phyloP scores from a whole-genome alignment of 2,113 vertebrate species.

The Blennius ocellaris region DNA sequence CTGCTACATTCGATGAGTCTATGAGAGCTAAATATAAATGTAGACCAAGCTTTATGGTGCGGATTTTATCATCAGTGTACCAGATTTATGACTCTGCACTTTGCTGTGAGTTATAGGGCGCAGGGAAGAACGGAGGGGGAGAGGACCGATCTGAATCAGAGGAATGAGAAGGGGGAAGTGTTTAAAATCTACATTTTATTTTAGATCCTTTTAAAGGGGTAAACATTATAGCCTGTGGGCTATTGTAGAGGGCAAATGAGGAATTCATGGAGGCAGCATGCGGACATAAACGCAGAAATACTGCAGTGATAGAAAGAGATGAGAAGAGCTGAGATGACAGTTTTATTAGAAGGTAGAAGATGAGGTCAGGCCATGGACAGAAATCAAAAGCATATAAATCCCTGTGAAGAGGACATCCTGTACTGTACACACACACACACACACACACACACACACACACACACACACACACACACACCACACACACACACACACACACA shows the following conservation, averaged over 20 bases:
- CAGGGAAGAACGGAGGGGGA: neutral
- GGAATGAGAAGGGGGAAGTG: neutral
- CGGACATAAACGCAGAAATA: conserved; percentile 19
- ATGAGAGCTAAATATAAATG: conserved; percentile 38
- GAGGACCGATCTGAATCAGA: neutral
- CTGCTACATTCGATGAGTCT: conserved; percentile 27
- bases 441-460: conserved; percentile 8
- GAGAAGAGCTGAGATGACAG: conserved; percentile 56
- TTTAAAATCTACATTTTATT: conserved; percentile 1
- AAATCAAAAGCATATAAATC: conserved; percentile 72
- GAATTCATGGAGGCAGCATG: too few species aligned
- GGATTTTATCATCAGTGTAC: conserved; percentile 17
- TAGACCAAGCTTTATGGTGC: conserved; percentile 41
- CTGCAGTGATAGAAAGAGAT: conserved; percentile 9
- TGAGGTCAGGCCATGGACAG: conserved; percentile 64
- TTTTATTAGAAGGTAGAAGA: conserved; percentile 63
- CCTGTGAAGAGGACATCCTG: conserved; percentile 60
- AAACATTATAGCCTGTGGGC: neutral
- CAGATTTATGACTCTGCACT: conserved; percentile 32
- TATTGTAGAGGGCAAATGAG: too few species aligned
- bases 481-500: conserved; percentile 2
- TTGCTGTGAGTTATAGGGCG: conserved; percentile 1
- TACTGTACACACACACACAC: conserved; percentile 28
- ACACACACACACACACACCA: conserved; percentile 27
- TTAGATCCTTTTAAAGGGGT: neutral